Evolutionary conservation across 2,888 invertebrate genomes (phyloP).

Genomic region (Cepaea hortensis): DNA sequence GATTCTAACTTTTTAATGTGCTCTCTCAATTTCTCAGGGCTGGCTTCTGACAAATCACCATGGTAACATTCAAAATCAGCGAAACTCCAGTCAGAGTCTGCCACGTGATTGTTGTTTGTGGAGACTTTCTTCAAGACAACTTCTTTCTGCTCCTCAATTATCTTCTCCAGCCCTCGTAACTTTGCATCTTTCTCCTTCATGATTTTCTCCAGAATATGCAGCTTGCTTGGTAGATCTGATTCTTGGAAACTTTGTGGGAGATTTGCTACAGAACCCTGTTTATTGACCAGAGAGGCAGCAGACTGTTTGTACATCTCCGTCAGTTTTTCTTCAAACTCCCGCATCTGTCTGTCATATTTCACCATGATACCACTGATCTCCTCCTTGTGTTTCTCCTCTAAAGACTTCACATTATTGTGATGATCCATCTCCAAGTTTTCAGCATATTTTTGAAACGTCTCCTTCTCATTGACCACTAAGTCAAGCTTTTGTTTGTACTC

Average conservation of each 20-base stretch:
- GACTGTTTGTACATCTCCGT: too few relatives aligned
- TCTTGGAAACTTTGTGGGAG: neutral
- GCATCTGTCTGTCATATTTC: too few relatives aligned
- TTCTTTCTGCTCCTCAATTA: conserved; percentile 48
- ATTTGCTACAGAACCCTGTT: neutral
- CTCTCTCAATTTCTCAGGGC: conserved; percentile 16
- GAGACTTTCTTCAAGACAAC: neutral
- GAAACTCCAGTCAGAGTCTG: neutral
- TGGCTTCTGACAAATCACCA: neutral
- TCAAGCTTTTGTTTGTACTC: neutral
- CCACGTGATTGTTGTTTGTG: neutral
- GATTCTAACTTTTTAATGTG: neutral
- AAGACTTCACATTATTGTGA: conserved; percentile 43
- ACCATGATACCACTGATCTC: conserved; percentile 7
- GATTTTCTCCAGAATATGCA: neutral
- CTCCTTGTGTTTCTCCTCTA: conserved; percentile 16
- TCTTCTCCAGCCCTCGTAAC: conserved; percentile 24
- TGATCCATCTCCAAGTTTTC: conserved; percentile 38
- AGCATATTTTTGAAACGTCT: neutral
- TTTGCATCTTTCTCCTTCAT: neutral
- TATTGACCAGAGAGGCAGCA: too few relatives aligned
- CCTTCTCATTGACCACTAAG: neutral
- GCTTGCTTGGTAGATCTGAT: neutral
- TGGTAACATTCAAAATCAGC: neutral
- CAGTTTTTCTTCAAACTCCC: too few relatives aligned